A percentile compares a stretch with the other conserved stretches of the same genome.
Conservation (phyloP, 2,797 vertebrate genomes). For the Enteromius argenteus region DNA sequence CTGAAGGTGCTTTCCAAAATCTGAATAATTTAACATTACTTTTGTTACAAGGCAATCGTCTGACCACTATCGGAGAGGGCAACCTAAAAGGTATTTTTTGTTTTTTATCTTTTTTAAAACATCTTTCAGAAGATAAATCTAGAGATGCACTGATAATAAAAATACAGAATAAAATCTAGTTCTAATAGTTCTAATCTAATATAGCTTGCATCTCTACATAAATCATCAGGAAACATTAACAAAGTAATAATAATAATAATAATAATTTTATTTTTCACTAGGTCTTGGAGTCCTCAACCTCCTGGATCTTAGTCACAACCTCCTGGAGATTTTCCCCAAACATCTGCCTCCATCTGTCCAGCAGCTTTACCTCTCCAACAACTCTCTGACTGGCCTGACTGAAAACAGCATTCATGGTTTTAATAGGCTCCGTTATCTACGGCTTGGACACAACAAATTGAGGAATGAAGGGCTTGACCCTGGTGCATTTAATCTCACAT, state of each 20-base stretch:
- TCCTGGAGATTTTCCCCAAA: conserved; percentile 70
- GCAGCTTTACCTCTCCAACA: conserved; percentile 82
- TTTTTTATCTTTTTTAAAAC: neutral
- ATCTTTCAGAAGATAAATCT: neutral
- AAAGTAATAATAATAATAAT: neutral
- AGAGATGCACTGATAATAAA: neutral
- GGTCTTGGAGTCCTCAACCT: conserved; percentile 73
- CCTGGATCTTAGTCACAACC: conserved; percentile 78
- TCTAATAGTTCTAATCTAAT: neutral
- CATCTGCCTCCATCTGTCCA: conserved; percentile 76
- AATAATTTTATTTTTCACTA: conserved; percentile 54
- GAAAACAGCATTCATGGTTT: conserved; percentile 71
- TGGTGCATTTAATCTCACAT: conserved; percentile 74
- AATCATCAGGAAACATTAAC: conserved; percentile 22
- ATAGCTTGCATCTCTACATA: neutral
- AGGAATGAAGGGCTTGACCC: conserved; percentile 60
- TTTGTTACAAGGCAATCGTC: conserved; percentile 80
- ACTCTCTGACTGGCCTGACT: conserved; percentile 69
- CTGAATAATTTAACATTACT: conserved; percentile 76
- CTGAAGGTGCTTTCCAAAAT: conserved; percentile 67
- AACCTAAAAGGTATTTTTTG: conserved; percentile 72
- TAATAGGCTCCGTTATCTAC: conserved; percentile 72
- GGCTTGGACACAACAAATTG: conserved; percentile 75
- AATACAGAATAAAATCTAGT: neutral
- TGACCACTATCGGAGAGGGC: conserved; percentile 70